phyloP scores from a whole-genome alignment of 2,113 vertebrate genomes.

The Neomonachus schauinslandi region DNA sequence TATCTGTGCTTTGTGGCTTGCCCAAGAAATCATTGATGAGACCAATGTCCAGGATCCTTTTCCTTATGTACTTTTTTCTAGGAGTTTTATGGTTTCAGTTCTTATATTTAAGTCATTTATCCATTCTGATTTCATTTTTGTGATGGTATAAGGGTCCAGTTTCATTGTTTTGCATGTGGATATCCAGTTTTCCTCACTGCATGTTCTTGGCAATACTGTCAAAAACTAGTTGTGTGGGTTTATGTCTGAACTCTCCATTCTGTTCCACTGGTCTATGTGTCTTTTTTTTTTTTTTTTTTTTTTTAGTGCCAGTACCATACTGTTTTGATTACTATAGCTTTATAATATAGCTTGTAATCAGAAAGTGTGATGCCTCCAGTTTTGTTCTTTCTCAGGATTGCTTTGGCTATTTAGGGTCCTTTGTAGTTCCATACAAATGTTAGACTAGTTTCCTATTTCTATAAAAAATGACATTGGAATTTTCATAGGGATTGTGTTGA shows the following conservation, averaged over 20 bases:
- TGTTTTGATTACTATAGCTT: not conserved
- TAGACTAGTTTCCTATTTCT: not conserved
- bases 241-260: not conserved
- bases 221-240: not conserved
- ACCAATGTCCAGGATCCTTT: not conserved
- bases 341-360: not conserved
- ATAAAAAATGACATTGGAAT: not conserved
- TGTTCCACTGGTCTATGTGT: not conserved
- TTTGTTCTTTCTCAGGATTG: not conserved
- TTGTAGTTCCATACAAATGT: not conserved
- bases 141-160: not conserved
- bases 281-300: too few relatives aligned
- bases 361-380: not conserved
- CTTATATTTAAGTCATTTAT: not conserved
- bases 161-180: not conserved
- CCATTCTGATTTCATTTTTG: not conserved
- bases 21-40: not conserved
- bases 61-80: not conserved
- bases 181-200: not conserved
- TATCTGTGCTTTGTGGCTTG: not conserved
- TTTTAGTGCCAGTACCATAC: not conserved
- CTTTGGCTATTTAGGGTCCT: not conserved
- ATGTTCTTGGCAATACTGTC: not conserved
- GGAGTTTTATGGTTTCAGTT: not conserved
- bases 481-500: not conserved